These are phyloP conservation scores for Mayetiola destructor DNA, from an alignment of 2,888 invertebrate species.

Conservation along the genomic window DNA sequence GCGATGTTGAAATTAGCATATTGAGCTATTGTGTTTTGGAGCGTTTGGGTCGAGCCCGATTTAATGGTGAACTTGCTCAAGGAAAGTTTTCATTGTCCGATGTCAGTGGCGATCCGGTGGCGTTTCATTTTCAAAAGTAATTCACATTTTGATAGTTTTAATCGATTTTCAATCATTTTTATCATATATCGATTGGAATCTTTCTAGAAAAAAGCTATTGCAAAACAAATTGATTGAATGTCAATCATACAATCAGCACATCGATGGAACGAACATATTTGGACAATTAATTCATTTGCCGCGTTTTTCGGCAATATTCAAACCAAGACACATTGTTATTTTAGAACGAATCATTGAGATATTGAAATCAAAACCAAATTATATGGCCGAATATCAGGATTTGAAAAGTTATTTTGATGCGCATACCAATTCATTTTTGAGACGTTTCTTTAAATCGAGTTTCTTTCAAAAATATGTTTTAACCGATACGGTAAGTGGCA, in stretches of 20 bases:
- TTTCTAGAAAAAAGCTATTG: slow-evolving; percentile 45
- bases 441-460: slow-evolving; percentile 39
- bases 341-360: slow-evolving; percentile 41
- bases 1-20: slow-evolving; percentile 35
- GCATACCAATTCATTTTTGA: slow-evolving; percentile 29
- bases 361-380: slow-evolving; percentile 40
- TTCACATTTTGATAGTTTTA: background rate
- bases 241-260: slow-evolving; percentile 43
- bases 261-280: slow-evolving; percentile 31
- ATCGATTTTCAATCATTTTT: slow-evolving; percentile 22
- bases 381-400: slow-evolving; percentile 38
- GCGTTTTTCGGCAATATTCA: slow-evolving; percentile 44
- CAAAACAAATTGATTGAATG: slow-evolving; percentile 44
- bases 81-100: slow-evolving; percentile 43
- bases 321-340: slow-evolving; percentile 39
- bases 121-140: slow-evolving; percentile 32
- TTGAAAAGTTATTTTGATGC: slow-evolving; percentile 36
- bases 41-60: slow-evolving; percentile 53
- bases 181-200: slow-evolving; percentile 26
- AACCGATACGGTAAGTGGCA: slow-evolving; percentile 35
- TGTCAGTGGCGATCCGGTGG: slow-evolving; percentile 44
- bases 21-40: slow-evolving; percentile 59
- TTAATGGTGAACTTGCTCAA: slow-evolving; percentile 52
- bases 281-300: slow-evolving; percentile 45
- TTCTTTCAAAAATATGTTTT: slow-evolving; percentile 40